phyloP scores from a whole-genome alignment of 2,113 vertebrate species.

The Stegostoma tigrinum region DNA sequence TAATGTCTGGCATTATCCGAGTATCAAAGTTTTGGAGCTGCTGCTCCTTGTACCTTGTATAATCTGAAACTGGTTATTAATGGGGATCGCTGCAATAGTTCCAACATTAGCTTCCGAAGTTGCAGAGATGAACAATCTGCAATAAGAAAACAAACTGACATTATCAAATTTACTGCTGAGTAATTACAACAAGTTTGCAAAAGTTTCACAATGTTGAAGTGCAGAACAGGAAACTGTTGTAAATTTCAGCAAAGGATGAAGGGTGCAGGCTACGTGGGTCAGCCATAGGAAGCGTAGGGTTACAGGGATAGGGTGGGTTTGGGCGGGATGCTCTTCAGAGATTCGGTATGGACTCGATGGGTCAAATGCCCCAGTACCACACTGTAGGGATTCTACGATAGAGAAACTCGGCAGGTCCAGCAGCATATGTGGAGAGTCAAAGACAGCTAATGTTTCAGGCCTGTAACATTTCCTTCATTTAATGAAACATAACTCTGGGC shows the following conservation, averaged over 20 bases:
- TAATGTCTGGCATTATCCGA: not conserved
- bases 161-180: not conserved
- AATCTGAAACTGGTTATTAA: constrained; percentile 32
- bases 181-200: not conserved
- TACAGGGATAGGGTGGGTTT: too few species aligned
- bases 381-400: not conserved
- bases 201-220: not conserved
- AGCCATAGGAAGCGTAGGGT: too few species aligned
- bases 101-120: constrained; percentile 13
- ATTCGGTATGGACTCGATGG: too few species aligned
- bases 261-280: too few species aligned
- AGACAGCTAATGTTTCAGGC: not conserved
- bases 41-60: constrained; percentile 15
- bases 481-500: not conserved
- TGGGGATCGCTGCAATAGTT: constrained; percentile 10
- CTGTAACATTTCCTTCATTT: not conserved
- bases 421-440: not conserved
- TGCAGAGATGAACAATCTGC: constrained; percentile 21
- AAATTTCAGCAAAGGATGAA: not conserved
- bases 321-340: too few species aligned
- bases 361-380: too few species aligned
- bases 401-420: not conserved
- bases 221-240: not conserved
- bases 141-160: not conserved
- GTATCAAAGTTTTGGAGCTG: not conserved